A percentile compares a stretch with the other conserved stretches of the same genome.
Evolutionary conservation across 2,113 vertebrate genomes (phyloP).

Genomic region (Aptenodytes forsteri): DNA sequence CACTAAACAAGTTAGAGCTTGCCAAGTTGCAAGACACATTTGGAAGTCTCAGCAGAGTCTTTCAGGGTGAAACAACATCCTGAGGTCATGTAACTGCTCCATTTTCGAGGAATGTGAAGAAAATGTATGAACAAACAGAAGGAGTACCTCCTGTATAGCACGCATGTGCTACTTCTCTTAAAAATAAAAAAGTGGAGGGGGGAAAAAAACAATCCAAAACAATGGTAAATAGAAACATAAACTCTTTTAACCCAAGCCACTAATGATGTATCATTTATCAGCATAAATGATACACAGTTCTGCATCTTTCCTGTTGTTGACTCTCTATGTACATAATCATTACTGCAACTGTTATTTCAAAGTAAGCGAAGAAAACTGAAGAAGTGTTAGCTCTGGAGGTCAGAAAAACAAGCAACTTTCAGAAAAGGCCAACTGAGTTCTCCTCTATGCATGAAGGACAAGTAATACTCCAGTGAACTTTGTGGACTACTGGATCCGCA

Average conservation of each 20-base stretch:
- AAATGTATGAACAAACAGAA: neutral
- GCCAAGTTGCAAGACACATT: constrained; percentile 5
- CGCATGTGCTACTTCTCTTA: neutral
- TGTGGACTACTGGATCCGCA: neutral
- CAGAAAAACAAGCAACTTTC: neutral
- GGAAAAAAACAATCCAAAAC: neutral
- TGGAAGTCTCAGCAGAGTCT: neutral
- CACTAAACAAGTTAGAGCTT: constrained; percentile 23
- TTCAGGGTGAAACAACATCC: neutral
- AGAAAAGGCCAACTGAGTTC: neutral
- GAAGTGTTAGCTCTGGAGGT: neutral
- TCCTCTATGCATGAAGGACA: neutral
- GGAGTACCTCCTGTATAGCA: neutral
- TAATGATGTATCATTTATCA: neutral
- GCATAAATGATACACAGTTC: neutral
- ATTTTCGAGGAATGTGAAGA: neutral
- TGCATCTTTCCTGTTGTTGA: neutral
- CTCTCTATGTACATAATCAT: neutral
- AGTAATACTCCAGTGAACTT: neutral
- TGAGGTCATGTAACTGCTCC: constrained; percentile 12
- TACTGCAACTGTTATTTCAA: neutral
- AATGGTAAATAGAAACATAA: neutral
- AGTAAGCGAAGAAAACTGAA: neutral
- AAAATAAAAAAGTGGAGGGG: neutral
- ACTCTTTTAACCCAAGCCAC: neutral